Evolutionary conservation across 2,797 vertebrate species (phyloP), one percentile per base, ranked within the genome.

Genomic region (Kryptopterus vitreolus): DNA sequence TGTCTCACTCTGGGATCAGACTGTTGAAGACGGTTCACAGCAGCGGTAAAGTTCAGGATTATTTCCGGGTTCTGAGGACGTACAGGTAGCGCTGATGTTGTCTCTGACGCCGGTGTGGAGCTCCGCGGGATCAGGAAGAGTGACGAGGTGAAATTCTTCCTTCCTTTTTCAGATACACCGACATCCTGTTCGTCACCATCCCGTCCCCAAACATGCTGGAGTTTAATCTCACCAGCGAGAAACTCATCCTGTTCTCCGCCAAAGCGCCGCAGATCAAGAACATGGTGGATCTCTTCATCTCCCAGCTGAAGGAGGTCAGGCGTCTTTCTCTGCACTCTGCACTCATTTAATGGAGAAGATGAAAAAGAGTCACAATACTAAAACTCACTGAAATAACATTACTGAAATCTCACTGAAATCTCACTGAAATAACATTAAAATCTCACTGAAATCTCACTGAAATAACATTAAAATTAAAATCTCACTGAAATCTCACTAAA

Each of bases 121-220:
- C 6, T 35, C 3, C 22, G 13, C 13, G 1, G n/a, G 35, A 24
- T 43, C 63, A 66, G 18, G 26, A 6, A 43, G 16, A 58, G 11
- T 13, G 12, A 58, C 24, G 4, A 43, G 35, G 35, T 61, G n/a
- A 9, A 29, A 5, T 16, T 70, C 10, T 65, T 16, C 15, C 48
- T 9, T 33, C 26, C 8, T 46, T 31, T 13, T 31, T 13, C 90
- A 99, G 98, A 84, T 98, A 96, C 22, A 89, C 95, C 1, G 97
- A 99, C 4, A 95, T 99, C 90, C 93, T 98, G 29, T 98, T 99
- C 86, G 97, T 99, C 72, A 95, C 96, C 86, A 94, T 96, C 82
- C 96, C 96, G 0, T 98, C 97, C 50, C 95, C 92, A 77, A 97
- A 98, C 91, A 98, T 98, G 97, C 90, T 99, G 90, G 97, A 99